Percentiles rank a stretch among this genome's conserved stretches.
Conservation (phyloP, 1,140 invertebrate species). For the Euschistus heros region DNA sequence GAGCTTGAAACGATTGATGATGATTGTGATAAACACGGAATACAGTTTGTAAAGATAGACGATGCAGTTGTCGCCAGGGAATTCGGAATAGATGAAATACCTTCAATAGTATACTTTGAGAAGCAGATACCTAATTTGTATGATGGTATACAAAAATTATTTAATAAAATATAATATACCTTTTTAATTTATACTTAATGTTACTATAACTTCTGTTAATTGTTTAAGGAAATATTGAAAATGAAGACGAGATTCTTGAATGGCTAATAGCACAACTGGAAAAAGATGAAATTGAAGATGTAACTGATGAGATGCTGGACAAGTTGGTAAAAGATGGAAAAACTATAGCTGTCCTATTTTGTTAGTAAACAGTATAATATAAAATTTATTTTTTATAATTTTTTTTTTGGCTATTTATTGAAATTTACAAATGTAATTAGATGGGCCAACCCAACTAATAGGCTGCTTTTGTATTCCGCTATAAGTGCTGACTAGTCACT, state of each 20-base stretch:
- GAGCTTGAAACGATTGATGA: constrained; percentile 89
- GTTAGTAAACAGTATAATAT: constrained; percentile 46
- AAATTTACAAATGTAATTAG: too few species aligned
- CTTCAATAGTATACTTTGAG: constrained; percentile 85
- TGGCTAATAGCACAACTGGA: constrained; percentile 77
- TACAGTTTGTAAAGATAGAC: constrained; percentile 89
- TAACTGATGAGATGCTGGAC: constrained; percentile 88
- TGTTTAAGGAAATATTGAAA: constrained; percentile 65
- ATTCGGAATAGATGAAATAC: constrained; percentile 75
- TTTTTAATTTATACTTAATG: neutral
- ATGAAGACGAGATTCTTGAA: constrained; percentile 82
- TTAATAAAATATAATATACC: neutral
- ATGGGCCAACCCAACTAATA: too few species aligned
- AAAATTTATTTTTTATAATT: neutral
- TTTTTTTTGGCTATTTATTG: too few species aligned
- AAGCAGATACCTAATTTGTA: constrained; percentile 86
- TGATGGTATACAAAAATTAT: constrained; percentile 47
- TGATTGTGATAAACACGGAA: constrained; percentile 81
- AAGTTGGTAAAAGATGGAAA: constrained; percentile 77
- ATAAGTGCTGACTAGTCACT: too few species aligned
- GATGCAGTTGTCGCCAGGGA: constrained; percentile 68
- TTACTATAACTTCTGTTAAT: constrained; percentile 12
- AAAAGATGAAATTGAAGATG: constrained; percentile 89
- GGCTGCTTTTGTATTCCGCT: too few species aligned
- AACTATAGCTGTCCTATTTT: constrained; percentile 82